Percentiles rank a stretch among this genome's conserved stretches.
phyloP scores from a whole-genome alignment of 2,113 vertebrate genomes.

The Okapia johnstoni region DNA sequence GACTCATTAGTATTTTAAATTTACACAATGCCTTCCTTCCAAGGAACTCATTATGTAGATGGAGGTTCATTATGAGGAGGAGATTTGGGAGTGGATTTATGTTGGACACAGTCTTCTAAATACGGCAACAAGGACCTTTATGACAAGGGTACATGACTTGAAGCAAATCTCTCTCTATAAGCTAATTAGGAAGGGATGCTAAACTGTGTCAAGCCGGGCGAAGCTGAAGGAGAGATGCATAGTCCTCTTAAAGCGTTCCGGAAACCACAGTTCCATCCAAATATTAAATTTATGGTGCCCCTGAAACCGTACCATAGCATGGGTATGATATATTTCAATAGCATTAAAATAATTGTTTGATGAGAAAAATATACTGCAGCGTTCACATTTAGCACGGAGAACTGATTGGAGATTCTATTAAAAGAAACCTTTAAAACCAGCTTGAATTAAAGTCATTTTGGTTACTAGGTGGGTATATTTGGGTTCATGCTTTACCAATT shows the following conservation, averaged over 20 bases:
- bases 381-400: constrained; percentile 1
- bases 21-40: constrained; percentile 50
- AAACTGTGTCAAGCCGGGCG: neutral
- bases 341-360: neutral
- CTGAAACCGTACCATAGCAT: neutral
- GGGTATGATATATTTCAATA: neutral
- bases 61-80: constrained; percentile 37
- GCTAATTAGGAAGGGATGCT: constrained; percentile 54
- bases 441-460: neutral
- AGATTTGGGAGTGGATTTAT: constrained; percentile 51
- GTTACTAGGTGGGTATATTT: neutral
- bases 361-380: neutral
- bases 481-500: neutral
- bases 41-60: constrained; percentile 48
- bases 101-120: constrained; percentile 56
- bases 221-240: neutral
- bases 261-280: neutral
- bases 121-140: constrained; percentile 49
- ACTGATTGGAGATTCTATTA: neutral
- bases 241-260: neutral
- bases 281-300: neutral
- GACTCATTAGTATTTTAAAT: constrained; percentile 50
- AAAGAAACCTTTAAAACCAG: neutral
- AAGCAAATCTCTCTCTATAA: constrained; percentile 43
- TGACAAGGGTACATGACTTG: constrained; percentile 23